Evolutionary conservation across 1,140 invertebrate genomes (phyloP).

Genomic region (Drosophila neocordata): DNA sequence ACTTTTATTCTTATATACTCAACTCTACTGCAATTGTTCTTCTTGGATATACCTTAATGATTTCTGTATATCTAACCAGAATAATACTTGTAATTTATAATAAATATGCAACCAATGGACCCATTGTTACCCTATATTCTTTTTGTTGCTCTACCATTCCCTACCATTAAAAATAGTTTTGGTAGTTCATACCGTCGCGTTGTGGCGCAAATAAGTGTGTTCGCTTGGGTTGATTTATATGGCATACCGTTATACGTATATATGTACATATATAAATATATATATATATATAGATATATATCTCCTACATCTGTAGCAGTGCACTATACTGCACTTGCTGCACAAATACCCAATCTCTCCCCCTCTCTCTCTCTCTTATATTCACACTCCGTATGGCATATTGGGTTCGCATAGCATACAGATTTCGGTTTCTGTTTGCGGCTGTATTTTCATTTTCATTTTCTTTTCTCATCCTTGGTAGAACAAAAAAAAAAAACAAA

Average conservation of each 20-base stretch:
- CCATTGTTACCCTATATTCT: not conserved
- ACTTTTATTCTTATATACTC: too few relatives aligned
- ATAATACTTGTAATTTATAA: too few relatives aligned
- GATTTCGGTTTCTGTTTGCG: conserved; percentile 65
- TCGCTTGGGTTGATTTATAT: conserved; percentile 68
- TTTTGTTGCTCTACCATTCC: not conserved
- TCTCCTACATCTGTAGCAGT: not conserved
- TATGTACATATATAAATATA: conserved; percentile 31
- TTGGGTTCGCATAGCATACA: conserved; percentile 42
- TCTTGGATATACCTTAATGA: too few relatives aligned
- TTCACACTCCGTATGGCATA: conserved; percentile 44
- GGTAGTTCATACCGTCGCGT: conserved; percentile 55
- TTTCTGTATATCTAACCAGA: too few relatives aligned
- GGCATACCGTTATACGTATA: conserved; percentile 17
- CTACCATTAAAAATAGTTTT: conserved; percentile 13
- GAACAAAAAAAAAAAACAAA: conserved; percentile 2
- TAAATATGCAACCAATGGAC: conserved; percentile 15
- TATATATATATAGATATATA: conserved; percentile 5
- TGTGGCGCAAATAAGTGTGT: conserved; percentile 55
- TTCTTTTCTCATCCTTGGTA: conserved; percentile 30
- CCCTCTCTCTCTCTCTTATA: conserved; percentile 8
- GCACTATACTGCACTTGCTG: not conserved
- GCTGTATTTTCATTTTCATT: conserved; percentile 56
- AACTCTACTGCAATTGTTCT: too few relatives aligned
- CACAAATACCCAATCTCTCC: conserved; percentile 12